Percentiles rank a stretch among this genome's conserved stretches.
phyloP scores from a whole-genome alignment of 2,797 vertebrate genomes.

The Xiphorhynchus erythropygius region DNA sequence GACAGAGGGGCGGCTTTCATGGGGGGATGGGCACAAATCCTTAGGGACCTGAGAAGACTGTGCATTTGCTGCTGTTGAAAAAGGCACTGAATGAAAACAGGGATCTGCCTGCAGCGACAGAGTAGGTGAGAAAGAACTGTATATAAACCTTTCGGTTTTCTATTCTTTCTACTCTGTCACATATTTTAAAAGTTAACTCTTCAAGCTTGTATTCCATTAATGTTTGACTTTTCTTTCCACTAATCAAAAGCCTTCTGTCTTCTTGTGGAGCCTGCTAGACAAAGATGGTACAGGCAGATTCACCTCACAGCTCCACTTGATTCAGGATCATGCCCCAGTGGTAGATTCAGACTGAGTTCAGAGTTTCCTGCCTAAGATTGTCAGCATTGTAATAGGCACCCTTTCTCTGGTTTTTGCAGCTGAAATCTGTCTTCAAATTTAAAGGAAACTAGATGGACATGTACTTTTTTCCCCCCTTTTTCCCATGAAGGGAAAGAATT shows the following conservation, averaged over 20 bases:
- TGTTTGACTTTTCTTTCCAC: neutral
- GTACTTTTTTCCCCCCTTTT: too few relatives aligned
- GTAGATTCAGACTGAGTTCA: neutral
- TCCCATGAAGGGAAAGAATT: neutral
- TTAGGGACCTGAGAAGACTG: neutral
- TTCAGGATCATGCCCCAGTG: neutral
- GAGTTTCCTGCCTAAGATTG: neutral
- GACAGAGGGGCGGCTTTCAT: neutral
- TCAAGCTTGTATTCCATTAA: neutral
- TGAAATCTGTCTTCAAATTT: neutral
- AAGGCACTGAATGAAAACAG: neutral
- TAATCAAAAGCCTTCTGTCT: neutral
- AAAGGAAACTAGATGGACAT: neutral
- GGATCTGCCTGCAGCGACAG: neutral
- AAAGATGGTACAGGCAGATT: neutral
- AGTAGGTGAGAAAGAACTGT: neutral
- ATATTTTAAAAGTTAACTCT: neutral
- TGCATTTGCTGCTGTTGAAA: neutral
- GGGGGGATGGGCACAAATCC: accelerated
- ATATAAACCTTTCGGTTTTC: neutral
- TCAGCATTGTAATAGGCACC: neutral
- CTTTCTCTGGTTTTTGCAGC: neutral
- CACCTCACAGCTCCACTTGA: neutral
- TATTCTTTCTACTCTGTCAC: neutral
- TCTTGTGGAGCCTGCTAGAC: neutral